A percentile compares a stretch with the other conserved stretches of the same genome.
Conservation (phyloP, 2,113 vertebrate species). For the Ranitomeya variabilis region DNA sequence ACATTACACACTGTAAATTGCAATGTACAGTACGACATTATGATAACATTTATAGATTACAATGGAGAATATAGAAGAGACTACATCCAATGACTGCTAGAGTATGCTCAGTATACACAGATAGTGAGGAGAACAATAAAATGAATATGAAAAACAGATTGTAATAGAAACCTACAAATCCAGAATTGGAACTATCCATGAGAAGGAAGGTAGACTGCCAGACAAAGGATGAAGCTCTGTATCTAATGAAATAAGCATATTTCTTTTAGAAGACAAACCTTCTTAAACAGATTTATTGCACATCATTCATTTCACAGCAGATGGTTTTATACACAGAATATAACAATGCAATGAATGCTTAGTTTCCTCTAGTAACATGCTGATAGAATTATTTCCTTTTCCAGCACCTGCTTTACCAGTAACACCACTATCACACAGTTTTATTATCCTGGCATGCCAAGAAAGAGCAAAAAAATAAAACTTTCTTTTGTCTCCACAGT, state of each 20-base stretch:
- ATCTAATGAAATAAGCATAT: constrained; percentile 39
- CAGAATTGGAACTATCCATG: constrained; percentile 1
- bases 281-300: constrained; percentile 38
- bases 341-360: background rate
- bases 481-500: background rate
- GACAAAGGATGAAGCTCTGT: constrained; percentile 28
- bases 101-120: background rate
- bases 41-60: constrained; percentile 3
- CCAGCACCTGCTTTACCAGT: background rate
- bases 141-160: constrained; percentile 23
- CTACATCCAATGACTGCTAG: background rate
- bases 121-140: background rate
- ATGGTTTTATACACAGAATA: background rate
- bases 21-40: background rate
- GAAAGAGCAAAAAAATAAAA: background rate
- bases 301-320: constrained; percentile 22
- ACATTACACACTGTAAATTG: background rate
- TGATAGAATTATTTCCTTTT: background rate
- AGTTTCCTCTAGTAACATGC: background rate
- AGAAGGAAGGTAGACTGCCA: background rate
- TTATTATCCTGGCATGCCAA: background rate
- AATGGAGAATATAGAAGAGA: background rate
- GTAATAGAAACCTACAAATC: constrained; percentile 1
- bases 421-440: background rate
- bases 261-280: constrained; percentile 6